A percentile compares a stretch with the other conserved stretches of the same genome.
Evolutionary conservation across 2,797 vertebrate genomes (phyloP).

Genomic region (Ispidina picta): DNA sequence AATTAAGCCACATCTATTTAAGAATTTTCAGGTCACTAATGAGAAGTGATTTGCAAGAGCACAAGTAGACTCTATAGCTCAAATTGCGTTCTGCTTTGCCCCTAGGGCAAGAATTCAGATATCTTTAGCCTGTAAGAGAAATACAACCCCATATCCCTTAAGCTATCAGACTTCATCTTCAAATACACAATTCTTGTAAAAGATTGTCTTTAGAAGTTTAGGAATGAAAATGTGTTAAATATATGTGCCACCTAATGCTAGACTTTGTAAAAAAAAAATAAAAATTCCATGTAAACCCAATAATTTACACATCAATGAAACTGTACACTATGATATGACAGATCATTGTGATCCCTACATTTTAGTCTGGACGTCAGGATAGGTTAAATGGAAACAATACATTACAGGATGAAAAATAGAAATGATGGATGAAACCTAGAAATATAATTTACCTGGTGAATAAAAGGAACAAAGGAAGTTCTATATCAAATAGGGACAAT

Average conservation of each 20-base stretch:
- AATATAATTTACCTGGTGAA: neutral
- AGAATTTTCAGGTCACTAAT: neutral
- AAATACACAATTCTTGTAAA: neutral
- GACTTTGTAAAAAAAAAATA: neutral
- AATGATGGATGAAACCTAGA: neutral
- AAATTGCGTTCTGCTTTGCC: neutral
- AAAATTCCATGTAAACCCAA: neutral
- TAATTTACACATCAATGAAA: neutral
- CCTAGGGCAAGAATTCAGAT: neutral
- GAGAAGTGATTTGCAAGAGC: neutral
- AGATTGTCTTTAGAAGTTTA: neutral
- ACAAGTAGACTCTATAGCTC: neutral
- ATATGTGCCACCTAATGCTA: neutral
- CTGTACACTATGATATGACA: neutral
- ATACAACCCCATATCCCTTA: neutral
- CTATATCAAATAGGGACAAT: neutral
- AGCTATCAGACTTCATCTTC: neutral
- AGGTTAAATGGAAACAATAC: neutral
- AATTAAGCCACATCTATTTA: neutral
- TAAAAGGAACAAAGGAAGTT: neutral
- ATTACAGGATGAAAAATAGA: neutral
- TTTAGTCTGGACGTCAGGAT: neutral
- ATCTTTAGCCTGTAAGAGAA: neutral
- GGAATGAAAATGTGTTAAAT: neutral
- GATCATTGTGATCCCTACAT: neutral